Conservation (phyloP, 2,888 invertebrate species). For the Eumerus sabulonum region DNA sequence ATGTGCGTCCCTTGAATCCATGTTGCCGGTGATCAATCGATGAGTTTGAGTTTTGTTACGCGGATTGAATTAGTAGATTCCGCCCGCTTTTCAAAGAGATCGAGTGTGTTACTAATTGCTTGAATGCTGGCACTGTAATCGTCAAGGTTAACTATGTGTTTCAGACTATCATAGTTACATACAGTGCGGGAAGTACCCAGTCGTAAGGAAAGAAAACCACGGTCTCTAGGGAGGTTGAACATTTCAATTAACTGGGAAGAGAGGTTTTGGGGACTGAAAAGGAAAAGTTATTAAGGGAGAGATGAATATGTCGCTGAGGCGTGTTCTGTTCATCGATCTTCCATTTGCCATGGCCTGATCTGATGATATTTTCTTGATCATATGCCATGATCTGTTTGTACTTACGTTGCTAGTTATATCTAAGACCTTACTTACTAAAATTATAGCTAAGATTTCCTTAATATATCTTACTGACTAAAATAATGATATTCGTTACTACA, state of each 20-base stretch:
- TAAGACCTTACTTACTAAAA: neutral
- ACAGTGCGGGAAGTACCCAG: slow-evolving; percentile 29
- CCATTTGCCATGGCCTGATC: neutral
- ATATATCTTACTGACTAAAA: slow-evolving; percentile 11
- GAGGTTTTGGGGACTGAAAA: neutral
- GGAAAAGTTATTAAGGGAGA: neutral
- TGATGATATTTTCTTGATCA: neutral
- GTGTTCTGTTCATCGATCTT: slow-evolving; percentile 11
- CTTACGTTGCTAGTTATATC: neutral
- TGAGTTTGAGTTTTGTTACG: slow-evolving; percentile 16
- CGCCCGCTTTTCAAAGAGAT: slow-evolving; percentile 20
- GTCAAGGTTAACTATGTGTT: slow-evolving; percentile 29
- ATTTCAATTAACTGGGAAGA: slow-evolving; percentile 11
- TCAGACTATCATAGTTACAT: slow-evolving; percentile 13
- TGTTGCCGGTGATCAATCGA: slow-evolving; percentile 25
- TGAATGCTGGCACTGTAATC: slow-evolving; percentile 25
- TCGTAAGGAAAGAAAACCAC: slow-evolving; percentile 17
- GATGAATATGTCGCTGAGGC: neutral
- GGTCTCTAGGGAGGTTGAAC: slow-evolving; percentile 26
- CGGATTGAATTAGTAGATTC: slow-evolving; percentile 13
- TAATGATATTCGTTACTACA: no score
- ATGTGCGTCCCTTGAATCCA: slow-evolving; percentile 21
- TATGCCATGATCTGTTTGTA: neutral
- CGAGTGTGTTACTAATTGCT: slow-evolving; percentile 13
- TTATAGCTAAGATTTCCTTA: neutral